Conservation (phyloP, 2,113 vertebrate genomes). For the Stictonetta naevosa region DNA sequence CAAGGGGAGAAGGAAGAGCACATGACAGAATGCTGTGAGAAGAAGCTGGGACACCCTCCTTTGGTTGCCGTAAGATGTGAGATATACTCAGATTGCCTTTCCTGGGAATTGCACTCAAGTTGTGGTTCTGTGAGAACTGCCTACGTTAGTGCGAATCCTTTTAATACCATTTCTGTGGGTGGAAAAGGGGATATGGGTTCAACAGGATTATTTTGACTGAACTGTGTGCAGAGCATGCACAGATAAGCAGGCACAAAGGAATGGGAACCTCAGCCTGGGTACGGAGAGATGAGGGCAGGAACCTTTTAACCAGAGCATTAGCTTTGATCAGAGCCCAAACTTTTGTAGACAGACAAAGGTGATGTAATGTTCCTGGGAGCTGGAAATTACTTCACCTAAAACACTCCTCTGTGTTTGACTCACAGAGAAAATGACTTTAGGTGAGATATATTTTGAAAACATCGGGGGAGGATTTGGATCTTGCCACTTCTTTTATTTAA, state of each 20-base stretch:
- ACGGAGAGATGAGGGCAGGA: neutral
- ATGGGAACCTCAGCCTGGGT: neutral
- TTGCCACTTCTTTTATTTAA: conserved; percentile 4
- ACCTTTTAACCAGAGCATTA: neutral
- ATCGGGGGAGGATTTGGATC: neutral
- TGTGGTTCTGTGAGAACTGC: neutral
- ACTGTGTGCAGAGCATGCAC: neutral
- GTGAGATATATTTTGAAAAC: conserved; percentile 7
- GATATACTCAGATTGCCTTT: neutral
- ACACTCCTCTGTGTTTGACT: neutral
- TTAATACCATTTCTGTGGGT: neutral
- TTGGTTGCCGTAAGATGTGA: neutral
- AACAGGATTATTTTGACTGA: neutral
- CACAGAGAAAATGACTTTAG: neutral
- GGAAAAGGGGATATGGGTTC: neutral
- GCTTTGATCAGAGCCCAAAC: neutral
- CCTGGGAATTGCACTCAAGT: neutral
- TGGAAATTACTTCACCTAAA: conserved; percentile 27
- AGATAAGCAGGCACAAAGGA: neutral
- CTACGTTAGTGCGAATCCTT: neutral
- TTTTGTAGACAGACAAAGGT: neutral
- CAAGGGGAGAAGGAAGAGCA: neutral
- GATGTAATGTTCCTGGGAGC: neutral
- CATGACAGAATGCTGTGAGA: neutral
- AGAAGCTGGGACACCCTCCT: neutral